These are phyloP conservation scores for Pristionchus arcanus DNA, from an alignment of 2,888 invertebrate species.

Conservation along the genomic window DNA sequence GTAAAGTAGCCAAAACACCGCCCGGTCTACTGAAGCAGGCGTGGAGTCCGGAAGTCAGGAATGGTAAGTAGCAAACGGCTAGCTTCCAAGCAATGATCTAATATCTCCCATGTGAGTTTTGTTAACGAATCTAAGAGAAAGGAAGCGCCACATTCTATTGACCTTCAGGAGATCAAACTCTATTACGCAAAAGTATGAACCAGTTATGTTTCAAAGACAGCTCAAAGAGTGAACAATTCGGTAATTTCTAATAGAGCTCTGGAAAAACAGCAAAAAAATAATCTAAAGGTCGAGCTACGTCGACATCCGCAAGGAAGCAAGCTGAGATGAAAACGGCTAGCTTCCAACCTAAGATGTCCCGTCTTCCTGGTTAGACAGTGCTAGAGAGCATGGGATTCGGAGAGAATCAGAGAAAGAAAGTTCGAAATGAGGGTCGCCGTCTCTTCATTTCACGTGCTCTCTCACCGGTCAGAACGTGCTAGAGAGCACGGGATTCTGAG, in stretches of 20 bases:
- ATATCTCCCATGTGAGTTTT: background rate
- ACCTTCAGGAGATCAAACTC: too few species aligned
- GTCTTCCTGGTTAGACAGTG: background rate
- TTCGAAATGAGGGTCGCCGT: too few species aligned
- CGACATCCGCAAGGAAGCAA: background rate
- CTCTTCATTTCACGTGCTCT: too few species aligned
- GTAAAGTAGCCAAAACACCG: background rate
- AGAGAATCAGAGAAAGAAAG: too few species aligned
- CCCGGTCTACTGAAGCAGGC: background rate
- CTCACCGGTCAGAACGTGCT: too few species aligned
- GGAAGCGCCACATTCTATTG: too few species aligned
- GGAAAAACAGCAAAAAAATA: too few species aligned
- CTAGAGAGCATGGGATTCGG: background rate
- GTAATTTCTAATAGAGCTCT: too few species aligned
- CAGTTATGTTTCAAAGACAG: too few species aligned
- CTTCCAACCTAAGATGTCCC: background rate
- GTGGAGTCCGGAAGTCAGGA: background rate
- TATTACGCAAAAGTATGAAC: too few species aligned
- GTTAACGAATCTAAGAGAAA: background rate
- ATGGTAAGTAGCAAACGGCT: background rate
- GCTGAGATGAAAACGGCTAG: background rate
- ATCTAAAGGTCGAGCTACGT: background rate
- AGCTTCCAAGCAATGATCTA: background rate
- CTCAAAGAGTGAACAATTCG: too few species aligned
- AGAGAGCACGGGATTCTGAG: too few species aligned